Conservation (phyloP, 2,888 invertebrate genomes). For the Drosophila pullipes region DNA sequence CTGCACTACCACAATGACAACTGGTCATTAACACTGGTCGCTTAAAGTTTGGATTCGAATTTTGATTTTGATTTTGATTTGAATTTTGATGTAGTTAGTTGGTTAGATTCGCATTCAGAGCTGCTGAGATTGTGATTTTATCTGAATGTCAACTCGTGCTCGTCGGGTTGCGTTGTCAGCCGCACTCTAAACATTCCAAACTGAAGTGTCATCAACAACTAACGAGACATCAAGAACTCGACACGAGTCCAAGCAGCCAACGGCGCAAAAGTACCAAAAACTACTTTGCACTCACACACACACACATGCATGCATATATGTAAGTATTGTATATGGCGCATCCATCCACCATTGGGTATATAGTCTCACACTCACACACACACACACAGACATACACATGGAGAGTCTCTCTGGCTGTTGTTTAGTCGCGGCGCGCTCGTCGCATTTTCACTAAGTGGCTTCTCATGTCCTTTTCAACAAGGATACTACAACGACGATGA, state of each 20-base stretch:
- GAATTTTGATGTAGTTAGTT: neutral
- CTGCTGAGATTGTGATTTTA: slow-evolving; percentile 11
- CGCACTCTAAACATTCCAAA: slow-evolving; percentile 83
- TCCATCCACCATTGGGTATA: slow-evolving; percentile 77
- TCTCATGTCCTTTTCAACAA: slow-evolving; percentile 85
- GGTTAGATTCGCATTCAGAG: neutral
- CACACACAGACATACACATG: slow-evolving; percentile 29
- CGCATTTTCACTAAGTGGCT: slow-evolving; percentile 84
- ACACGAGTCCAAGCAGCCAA: slow-evolving; percentile 83
- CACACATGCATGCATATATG: slow-evolving; percentile 18
- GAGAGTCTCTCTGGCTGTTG: slow-evolving; percentile 71
- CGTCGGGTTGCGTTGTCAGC: slow-evolving; percentile 55
- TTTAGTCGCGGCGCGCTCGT: slow-evolving; percentile 63
- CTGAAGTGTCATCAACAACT: slow-evolving; percentile 86
- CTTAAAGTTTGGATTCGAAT: neutral
- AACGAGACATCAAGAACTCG: slow-evolving; percentile 85
- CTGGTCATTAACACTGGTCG: slow-evolving; percentile 12
- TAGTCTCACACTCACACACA: slow-evolving; percentile 42
- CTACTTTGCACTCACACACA: slow-evolving; percentile 49
- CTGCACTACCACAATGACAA: neutral
- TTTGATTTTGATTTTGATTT: slow-evolving; percentile 1
- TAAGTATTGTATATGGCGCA: slow-evolving; percentile 62
- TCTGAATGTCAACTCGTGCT: slow-evolving; percentile 30
- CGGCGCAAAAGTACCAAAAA: slow-evolving; percentile 78
- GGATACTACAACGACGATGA: slow-evolving; percentile 55